phyloP scores from a whole-genome alignment of 2,888 invertebrate species.

The Labia minor region DNA sequence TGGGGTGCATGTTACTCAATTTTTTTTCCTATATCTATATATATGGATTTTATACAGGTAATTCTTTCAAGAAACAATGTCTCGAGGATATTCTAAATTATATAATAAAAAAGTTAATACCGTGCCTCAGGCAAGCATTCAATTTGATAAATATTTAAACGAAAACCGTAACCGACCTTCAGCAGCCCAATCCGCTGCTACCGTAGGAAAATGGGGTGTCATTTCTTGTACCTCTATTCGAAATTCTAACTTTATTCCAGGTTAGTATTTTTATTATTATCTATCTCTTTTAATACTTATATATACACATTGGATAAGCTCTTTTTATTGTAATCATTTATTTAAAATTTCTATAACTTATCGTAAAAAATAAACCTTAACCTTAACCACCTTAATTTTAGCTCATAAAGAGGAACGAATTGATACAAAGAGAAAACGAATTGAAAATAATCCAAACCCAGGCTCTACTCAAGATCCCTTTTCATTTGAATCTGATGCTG shows the following conservation, averaged over 20 bases:
- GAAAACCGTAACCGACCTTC: conserved; percentile 78
- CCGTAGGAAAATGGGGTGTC: conserved; percentile 88
- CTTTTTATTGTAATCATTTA: not conserved
- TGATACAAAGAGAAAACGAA: conserved; percentile 33
- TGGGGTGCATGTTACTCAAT: too few relatives aligned
- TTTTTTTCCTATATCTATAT: too few relatives aligned
- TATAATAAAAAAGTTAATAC: conserved; percentile 24
- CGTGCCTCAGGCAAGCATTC: conserved; percentile 43
- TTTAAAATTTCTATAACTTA: not conserved
- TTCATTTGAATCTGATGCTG: conserved; percentile 34
- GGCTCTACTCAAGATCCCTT: conserved; percentile 35
- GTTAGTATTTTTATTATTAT: conserved; percentile 15
- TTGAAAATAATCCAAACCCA: conserved; percentile 33
- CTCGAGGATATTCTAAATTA: conserved; percentile 25
- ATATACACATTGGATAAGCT: too few relatives aligned
- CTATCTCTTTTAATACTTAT: not conserved
- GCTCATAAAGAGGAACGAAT: conserved; percentile 34
- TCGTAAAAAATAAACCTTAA: conserved; percentile 13
- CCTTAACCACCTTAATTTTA: conserved; percentile 26
- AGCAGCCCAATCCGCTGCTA: conserved; percentile 79
- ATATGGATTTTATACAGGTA: too few relatives aligned
- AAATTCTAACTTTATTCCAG: conserved; percentile 54
- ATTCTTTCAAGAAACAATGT: conserved; percentile 19
- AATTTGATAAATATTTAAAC: conserved; percentile 54
- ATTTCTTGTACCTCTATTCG: conserved; percentile 86